These are phyloP conservation scores for Cephalopachus bancanus DNA, from an alignment of 2,797 vertebrate genomes.

Conservation along the genomic window DNA sequence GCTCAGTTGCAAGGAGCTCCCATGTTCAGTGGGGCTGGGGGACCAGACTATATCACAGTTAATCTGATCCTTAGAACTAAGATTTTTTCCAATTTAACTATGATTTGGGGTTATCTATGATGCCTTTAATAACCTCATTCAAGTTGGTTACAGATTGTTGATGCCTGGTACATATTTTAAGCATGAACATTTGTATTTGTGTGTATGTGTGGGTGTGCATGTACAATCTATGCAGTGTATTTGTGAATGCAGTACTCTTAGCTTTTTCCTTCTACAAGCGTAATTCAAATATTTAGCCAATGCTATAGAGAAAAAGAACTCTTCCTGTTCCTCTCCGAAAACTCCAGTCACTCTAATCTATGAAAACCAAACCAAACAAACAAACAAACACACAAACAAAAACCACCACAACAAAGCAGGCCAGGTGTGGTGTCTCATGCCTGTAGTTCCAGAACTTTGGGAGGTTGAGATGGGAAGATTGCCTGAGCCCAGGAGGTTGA, in stretches of 20 bases:
- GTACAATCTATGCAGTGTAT: background rate
- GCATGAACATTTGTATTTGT: background rate
- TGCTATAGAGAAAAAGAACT: background rate
- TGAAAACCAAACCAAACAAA: background rate
- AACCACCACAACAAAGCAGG: no score
- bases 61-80: background rate
- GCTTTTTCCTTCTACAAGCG: background rate
- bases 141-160: background rate
- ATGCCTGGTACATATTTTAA: background rate
- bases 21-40: background rate
- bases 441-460: no score
- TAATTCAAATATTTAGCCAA: slow-evolving; percentile 6
- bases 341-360: background rate
- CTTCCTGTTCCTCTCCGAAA: background rate
- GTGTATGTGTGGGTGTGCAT: background rate
- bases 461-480: no score
- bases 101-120: background rate
- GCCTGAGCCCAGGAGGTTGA: no score
- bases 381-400: background rate
- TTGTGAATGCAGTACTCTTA: background rate
- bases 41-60: background rate
- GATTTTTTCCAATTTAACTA: background rate
- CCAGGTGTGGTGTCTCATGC: no score
- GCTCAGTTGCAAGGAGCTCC: background rate
- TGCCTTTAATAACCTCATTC: background rate